phyloP scores from a whole-genome alignment of 2,888 invertebrate species.

The Pristionchus exspectatus region DNA sequence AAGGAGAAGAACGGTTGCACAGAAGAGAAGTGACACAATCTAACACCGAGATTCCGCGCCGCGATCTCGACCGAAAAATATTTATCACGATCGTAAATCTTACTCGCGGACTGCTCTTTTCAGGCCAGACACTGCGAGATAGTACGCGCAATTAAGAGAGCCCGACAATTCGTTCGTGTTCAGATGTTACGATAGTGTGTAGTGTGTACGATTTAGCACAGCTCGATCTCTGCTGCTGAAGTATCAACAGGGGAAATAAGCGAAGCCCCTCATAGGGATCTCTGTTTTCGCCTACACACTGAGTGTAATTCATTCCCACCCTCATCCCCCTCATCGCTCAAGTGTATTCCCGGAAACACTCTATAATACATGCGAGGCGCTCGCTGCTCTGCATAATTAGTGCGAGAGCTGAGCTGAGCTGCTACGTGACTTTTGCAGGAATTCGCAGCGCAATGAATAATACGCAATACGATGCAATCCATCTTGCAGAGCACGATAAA shows the following conservation, averaged over 20 bases:
- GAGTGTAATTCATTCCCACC: slow-evolving; percentile 7
- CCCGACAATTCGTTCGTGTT: too few species aligned
- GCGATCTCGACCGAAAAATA: slow-evolving; percentile 1
- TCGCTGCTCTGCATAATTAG: slow-evolving; percentile 13
- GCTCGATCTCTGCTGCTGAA: background rate
- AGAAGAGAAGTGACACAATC: slow-evolving; percentile 7
- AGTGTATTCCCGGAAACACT: slow-evolving; percentile 2
- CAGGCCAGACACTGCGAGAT: too few species aligned
- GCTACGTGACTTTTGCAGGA: background rate
- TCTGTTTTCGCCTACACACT: background rate
- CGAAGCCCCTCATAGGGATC: background rate
- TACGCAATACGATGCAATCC: background rate
- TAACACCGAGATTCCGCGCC: background rate
- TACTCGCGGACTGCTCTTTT: too few species aligned
- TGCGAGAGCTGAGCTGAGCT: background rate
- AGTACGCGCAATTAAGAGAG: too few species aligned
- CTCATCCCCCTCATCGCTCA: background rate
- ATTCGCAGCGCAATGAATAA: background rate
- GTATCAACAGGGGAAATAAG: background rate
- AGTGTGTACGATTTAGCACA: background rate
- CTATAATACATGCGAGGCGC: background rate
- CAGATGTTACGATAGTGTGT: too few species aligned
- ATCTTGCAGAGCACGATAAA: too few species aligned
- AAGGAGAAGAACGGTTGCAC: background rate
- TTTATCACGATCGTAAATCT: background rate